Conservation (phyloP, 2,888 invertebrate genomes). For the Drosophila limbata region DNA sequence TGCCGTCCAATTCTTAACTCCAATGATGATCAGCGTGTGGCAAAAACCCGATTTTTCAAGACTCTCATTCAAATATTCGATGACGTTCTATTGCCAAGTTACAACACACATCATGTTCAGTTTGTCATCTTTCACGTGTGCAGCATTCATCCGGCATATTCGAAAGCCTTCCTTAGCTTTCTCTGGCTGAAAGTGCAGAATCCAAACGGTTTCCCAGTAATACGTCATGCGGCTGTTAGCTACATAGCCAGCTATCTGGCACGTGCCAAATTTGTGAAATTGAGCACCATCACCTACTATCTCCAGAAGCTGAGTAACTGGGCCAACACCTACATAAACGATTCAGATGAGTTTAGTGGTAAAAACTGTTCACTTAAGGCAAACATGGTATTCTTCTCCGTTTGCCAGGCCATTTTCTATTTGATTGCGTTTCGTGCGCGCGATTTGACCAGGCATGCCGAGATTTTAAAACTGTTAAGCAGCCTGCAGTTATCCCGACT, state of each 20-base stretch:
- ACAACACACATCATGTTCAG: slow-evolving; percentile 92
- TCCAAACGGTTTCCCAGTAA: slow-evolving; percentile 88
- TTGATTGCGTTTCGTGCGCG: slow-evolving; percentile 95
- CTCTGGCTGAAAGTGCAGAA: slow-evolving; percentile 91
- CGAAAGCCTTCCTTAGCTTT: slow-evolving; percentile 89
- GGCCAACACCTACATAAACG: slow-evolving; percentile 92
- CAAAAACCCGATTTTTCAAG: slow-evolving; percentile 86
- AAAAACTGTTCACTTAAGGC: slow-evolving; percentile 87
- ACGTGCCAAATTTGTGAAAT: slow-evolving; percentile 88
- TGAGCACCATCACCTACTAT: slow-evolving; percentile 87
- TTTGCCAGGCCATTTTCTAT: slow-evolving; percentile 97
- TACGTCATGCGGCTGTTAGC: slow-evolving; percentile 89
- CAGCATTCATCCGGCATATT: slow-evolving; percentile 87
- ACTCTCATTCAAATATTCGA: slow-evolving; percentile 90
- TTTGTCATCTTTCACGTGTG: slow-evolving; percentile 91
- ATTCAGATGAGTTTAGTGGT: slow-evolving; percentile 80
- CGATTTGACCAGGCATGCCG: slow-evolving; percentile 91
- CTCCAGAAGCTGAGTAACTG: slow-evolving; percentile 91
- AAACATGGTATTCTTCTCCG: slow-evolving; percentile 95
- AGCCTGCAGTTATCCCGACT: slow-evolving; percentile 94
- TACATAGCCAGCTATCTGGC: slow-evolving; percentile 92
- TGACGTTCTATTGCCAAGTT: slow-evolving; percentile 92
- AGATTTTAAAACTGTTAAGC: slow-evolving; percentile 93
- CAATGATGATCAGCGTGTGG: slow-evolving; percentile 85
- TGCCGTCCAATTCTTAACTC: slow-evolving; percentile 49